phyloP scores from a whole-genome alignment of 1,140 invertebrate genomes.

The Aethina tumida region DNA sequence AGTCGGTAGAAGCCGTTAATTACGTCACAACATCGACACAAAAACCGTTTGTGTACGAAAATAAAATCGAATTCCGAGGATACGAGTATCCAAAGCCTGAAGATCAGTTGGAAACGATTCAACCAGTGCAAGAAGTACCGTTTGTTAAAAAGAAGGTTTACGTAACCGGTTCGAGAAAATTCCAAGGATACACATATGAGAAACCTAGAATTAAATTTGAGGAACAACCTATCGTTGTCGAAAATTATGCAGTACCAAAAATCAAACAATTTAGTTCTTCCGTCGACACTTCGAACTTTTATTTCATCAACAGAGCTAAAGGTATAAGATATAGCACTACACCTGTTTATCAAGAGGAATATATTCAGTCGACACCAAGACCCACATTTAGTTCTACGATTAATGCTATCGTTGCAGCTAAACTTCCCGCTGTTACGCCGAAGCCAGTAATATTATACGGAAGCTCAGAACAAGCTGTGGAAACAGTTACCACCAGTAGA shows the following conservation, averaged over 20 bases:
- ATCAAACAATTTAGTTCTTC: conserved; percentile 13
- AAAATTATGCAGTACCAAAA: conserved; percentile 6
- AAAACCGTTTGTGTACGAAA: conserved; percentile 4
- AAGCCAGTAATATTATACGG: conserved; percentile 17
- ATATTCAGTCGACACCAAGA: conserved; percentile 23
- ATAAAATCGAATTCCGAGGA: conserved; percentile 28
- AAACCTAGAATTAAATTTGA: conserved; percentile 6
- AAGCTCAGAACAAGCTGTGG: conserved; percentile 11
- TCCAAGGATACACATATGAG: conserved; percentile 4
- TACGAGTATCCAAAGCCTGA: conserved; percentile 39
- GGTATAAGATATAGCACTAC: conserved; percentile 4
- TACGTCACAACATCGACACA: conserved; percentile 6
- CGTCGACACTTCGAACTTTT: conserved; percentile 12
- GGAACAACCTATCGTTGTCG: conserved; percentile 6
- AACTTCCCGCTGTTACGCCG: conserved; percentile 11
- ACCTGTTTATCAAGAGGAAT: conserved; percentile 3
- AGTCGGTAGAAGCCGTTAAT: conserved; percentile 7
- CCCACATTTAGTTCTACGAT: conserved; percentile 25
- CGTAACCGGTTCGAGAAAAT: conserved; percentile 33
- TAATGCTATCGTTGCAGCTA: conserved; percentile 14
- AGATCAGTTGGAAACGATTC: conserved; percentile 26
- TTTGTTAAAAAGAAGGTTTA: conserved; percentile 41
- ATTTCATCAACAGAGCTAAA: conserved; percentile 11
- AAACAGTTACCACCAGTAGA: conserved; percentile 13
- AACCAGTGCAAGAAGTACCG: conserved; percentile 36